These are phyloP conservation scores for Hedychridium roseum DNA, from an alignment of 2,888 invertebrate genomes.

Conservation along the genomic window DNA sequence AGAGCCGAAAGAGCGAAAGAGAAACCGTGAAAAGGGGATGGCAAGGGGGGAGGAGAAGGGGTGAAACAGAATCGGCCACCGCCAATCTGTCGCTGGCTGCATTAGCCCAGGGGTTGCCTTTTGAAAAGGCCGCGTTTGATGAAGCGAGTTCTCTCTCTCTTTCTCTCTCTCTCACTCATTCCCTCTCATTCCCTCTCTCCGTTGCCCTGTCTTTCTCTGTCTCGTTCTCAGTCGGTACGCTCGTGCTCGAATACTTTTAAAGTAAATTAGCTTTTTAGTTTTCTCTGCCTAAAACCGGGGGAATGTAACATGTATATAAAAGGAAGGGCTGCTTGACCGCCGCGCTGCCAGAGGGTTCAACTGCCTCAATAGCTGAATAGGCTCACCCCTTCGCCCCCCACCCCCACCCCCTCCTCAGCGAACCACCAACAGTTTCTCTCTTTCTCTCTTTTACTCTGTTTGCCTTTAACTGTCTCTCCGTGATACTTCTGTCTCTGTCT, in stretches of 20 bases:
- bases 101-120: slow-evolving; percentile 57
- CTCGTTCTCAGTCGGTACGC: slow-evolving; percentile 17
- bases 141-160: slow-evolving; percentile 31
- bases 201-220: slow-evolving; percentile 19
- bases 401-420: slow-evolving; percentile 1
- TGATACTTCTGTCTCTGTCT: not conserved
- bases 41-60: slow-evolving; percentile 14
- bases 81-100: slow-evolving; percentile 63
- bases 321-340: slow-evolving; percentile 43
- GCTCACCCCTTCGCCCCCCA: slow-evolving; percentile 7
- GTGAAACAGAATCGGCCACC: slow-evolving; percentile 42
- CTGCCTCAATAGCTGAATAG: slow-evolving; percentile 48
- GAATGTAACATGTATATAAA: slow-evolving; percentile 52
- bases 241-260: slow-evolving; percentile 59
- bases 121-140: slow-evolving; percentile 56
- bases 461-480: slow-evolving; percentile 4
- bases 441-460: not conserved
- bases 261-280: slow-evolving; percentile 65
- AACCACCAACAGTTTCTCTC: slow-evolving; percentile 1
- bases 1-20: slow-evolving; percentile 8
- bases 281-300: slow-evolving; percentile 57
- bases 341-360: slow-evolving; percentile 39
- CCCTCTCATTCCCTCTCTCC: slow-evolving; percentile 24
- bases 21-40: not conserved
- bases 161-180: too few species aligned